Evolutionary conservation across 2,888 invertebrate genomes (phyloP).

Genomic region (Lepidocyrtoides sp.): DNA sequence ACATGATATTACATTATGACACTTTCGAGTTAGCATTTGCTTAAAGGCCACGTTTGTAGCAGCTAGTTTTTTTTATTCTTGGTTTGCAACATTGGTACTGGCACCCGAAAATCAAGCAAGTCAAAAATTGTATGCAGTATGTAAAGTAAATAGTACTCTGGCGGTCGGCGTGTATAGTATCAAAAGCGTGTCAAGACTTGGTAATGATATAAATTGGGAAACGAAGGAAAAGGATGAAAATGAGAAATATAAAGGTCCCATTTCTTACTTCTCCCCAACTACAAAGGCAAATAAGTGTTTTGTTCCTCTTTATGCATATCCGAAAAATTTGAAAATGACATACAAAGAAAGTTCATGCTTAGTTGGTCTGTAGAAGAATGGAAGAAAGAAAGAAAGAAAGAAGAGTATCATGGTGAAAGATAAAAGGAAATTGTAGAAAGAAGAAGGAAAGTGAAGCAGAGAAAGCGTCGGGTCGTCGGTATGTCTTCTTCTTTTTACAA

Average conservation of each 20-base stretch:
- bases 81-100: slow-evolving; percentile 55
- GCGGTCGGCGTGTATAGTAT: neutral
- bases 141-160: neutral
- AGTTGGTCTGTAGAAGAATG: neutral
- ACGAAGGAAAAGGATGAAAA: slow-evolving; percentile 22
- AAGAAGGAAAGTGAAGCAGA: slow-evolving; percentile 43
- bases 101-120: slow-evolving; percentile 41
- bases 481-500: slow-evolving; percentile 42
- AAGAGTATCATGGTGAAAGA: neutral
- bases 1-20: slow-evolving; percentile 63
- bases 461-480: slow-evolving; percentile 9
- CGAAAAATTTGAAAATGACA: neutral
- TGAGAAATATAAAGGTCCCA: slow-evolving; percentile 13
- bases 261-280: slow-evolving; percentile 25
- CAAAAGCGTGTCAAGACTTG: neutral
- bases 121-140: neutral
- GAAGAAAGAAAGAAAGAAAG: neutral
- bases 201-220: neutral
- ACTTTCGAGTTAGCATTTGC: slow-evolving; percentile 45
- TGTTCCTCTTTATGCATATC: too few relatives aligned
- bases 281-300: slow-evolving; percentile 29
- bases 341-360: slow-evolving; percentile 29
- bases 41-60: neutral
- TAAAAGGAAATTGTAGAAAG: slow-evolving; percentile 69
- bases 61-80: neutral